A percentile compares a stretch with the other conserved stretches of the same genome.
These are phyloP conservation scores for Crypturellus tataupa DNA, from an alignment of 2,797 vertebrate species.

Conservation along the genomic window DNA sequence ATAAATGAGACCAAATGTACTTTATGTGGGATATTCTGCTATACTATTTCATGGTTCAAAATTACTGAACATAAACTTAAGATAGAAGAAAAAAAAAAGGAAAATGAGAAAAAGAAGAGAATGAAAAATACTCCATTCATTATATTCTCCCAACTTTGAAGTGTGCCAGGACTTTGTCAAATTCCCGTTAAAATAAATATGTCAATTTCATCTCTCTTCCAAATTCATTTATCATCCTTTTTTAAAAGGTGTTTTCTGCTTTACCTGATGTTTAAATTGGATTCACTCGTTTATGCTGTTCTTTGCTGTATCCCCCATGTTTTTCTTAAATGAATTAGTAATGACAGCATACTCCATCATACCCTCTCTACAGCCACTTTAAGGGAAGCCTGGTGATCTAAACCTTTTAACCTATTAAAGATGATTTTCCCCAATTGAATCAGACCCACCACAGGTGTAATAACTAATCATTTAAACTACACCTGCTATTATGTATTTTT, in stretches of 20 bases:
- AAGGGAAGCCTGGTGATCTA: constrained; percentile 99
- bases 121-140: constrained; percentile 19
- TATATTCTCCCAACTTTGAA: constrained; percentile 72
- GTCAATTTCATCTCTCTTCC: constrained; percentile 81
- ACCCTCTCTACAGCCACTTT: constrained; percentile 98
- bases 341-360: constrained; percentile 97
- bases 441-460: constrained; percentile 99
- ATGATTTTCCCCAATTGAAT: constrained; percentile 99
- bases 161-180: constrained; percentile 82
- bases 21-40: constrained; percentile 76
- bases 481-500: constrained; percentile 93
- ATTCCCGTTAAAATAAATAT: constrained; percentile 86
- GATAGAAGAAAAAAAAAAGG: constrained; percentile 43
- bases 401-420: constrained; percentile 99
- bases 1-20: constrained; percentile 78
- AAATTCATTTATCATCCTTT: constrained; percentile 89
- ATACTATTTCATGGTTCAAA: constrained; percentile 76
- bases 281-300: constrained; percentile 94
- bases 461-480: constrained; percentile 98
- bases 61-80: constrained; percentile 80
- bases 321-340: constrained; percentile 99
- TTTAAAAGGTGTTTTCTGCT: constrained; percentile 89
- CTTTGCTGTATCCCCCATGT: constrained; percentile 97
- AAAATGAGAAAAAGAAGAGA: constrained; percentile 70
- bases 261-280: constrained; percentile 95